A percentile compares a stretch with the other conserved stretches of the same genome.
Evolutionary conservation across 2,797 vertebrate genomes (phyloP).

Genomic region (Periparus ater): DNA sequence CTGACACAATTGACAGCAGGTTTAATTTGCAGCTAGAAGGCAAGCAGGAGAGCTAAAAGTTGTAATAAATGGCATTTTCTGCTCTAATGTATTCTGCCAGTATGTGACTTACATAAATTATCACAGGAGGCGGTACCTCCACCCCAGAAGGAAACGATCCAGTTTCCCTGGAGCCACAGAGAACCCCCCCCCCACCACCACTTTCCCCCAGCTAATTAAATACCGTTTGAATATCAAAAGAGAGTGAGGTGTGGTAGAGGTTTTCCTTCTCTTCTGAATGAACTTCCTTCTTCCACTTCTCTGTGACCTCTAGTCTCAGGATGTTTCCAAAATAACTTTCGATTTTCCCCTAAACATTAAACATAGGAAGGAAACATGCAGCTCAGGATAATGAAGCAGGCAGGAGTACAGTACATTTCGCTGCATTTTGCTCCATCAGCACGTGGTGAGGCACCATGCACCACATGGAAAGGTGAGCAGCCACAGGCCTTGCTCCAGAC

Average conservation of each 20-base stretch:
- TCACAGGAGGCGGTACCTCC: constrained; percentile 19
- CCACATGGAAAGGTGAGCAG: accelerated
- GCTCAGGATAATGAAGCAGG: background rate
- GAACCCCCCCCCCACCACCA: background rate
- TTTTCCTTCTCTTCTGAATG: constrained; percentile 68
- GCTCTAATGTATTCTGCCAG: constrained; percentile 48
- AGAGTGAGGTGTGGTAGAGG: constrained; percentile 68
- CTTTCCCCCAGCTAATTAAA: constrained; percentile 6
- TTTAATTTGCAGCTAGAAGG: constrained; percentile 71
- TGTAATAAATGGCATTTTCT: constrained; percentile 53
- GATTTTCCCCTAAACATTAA: constrained; percentile 75
- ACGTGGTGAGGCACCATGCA: accelerated
- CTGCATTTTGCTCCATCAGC: background rate
- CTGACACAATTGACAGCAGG: constrained; percentile 70
- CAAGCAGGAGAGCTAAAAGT: constrained; percentile 53
- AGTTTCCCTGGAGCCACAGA: constrained; percentile 9
- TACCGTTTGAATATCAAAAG: constrained; percentile 85
- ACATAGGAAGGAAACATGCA: background rate
- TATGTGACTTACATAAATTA: constrained; percentile 61
- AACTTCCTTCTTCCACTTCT: constrained; percentile 72
- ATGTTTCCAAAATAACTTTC: constrained; percentile 70
- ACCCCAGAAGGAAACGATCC: constrained; percentile 37
- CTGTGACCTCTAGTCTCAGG: constrained; percentile 72
- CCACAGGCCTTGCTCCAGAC: background rate
- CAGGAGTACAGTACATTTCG: accelerated